Conservation (phyloP, 2,113 vertebrate genomes). For the Zonotrichia leucophrys region DNA sequence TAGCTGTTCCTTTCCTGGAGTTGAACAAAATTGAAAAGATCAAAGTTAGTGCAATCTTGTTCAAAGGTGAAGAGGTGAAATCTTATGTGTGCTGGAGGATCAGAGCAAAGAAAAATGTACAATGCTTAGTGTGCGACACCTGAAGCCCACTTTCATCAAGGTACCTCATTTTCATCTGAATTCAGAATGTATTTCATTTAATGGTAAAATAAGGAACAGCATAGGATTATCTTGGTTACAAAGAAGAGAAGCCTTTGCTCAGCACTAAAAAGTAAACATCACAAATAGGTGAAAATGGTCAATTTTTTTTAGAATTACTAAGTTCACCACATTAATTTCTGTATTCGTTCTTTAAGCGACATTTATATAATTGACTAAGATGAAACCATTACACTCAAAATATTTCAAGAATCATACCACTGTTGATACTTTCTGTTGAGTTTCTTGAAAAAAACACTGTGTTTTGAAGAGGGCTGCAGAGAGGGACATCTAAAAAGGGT, state of each 20-base stretch:
- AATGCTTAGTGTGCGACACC: conserved; percentile 26
- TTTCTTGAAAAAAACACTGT: conserved; percentile 13
- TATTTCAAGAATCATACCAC: conserved; percentile 1
- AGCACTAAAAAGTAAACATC: conserved; percentile 9
- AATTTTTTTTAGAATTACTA: background rate
- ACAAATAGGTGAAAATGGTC: conserved; percentile 9
- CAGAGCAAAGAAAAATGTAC: conserved; percentile 51
- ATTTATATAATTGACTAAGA: conserved; percentile 31
- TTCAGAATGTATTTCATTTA: conserved; percentile 20
- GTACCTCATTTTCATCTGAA: conserved; percentile 59
- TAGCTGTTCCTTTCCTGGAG: conserved; percentile 52
- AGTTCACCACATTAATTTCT: background rate
- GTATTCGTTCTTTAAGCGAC: background rate
- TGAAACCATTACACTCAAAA: background rate
- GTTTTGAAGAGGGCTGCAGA: conserved; percentile 26
- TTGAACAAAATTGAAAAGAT: conserved; percentile 68
- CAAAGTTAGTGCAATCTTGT: conserved; percentile 50
- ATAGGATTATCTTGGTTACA: background rate
- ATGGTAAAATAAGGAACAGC: background rate
- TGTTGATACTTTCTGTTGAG: conserved; percentile 2
- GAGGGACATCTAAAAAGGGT: conserved; percentile 16
- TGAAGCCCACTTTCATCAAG: conserved; percentile 67
- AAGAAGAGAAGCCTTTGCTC: background rate
- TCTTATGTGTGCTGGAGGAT: conserved; percentile 54
- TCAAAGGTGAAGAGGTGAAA: conserved; percentile 63